Base-by-base conservation (phyloP, 1,140 invertebrate species). In the Drosophila ercepeae region DNA sequence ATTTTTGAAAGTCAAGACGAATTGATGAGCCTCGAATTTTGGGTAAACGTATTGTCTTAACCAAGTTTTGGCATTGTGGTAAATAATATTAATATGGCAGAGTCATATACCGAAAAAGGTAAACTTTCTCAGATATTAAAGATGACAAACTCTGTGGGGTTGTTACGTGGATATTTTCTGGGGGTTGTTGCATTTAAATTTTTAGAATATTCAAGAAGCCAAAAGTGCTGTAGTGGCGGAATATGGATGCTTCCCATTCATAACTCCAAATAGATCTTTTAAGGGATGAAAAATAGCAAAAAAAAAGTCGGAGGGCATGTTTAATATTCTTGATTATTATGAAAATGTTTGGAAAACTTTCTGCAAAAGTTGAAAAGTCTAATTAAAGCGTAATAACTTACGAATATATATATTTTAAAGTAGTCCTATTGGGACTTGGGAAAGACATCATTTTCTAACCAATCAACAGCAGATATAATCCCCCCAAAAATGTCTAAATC, bases 141-240 rank as follows among this genome's bases (percentile, higher is more conserved):
- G 59, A 64, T 64, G 60, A 16, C 9, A 19, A 61, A 27, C 14
- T 36, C 19, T 48, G 13, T 23, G 23, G 23, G 42, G 29, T 14
- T 34, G 29, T 42, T 39, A 13, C 13, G 13, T 57, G n/a, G n/a
- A n/a, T 16, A 16, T 1, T 8, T 16, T 23, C 25, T 48, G 55
- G 55, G 60, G 60, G 60, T 64, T 60, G 60, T 64, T 60, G 60
- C 57, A 64, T 64, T 64, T 39, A 61, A 64, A 64, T 64, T 39
- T 27, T 48, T 19, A 18, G 16, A 16, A 42, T 9, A 42, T 13
- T 46, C 13, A 36, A 45, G 18, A 42, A 59, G 46, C 13, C 11
- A 19, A 59, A 58, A 59, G 14, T 58, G 59, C 60, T 67, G 63
- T 32, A 23, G 48, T 32, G 27, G 34, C 63, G 8, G 27, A 34